Conservation (phyloP, 2,888 invertebrate genomes). For the Pycnomerus fuliginosus region DNA sequence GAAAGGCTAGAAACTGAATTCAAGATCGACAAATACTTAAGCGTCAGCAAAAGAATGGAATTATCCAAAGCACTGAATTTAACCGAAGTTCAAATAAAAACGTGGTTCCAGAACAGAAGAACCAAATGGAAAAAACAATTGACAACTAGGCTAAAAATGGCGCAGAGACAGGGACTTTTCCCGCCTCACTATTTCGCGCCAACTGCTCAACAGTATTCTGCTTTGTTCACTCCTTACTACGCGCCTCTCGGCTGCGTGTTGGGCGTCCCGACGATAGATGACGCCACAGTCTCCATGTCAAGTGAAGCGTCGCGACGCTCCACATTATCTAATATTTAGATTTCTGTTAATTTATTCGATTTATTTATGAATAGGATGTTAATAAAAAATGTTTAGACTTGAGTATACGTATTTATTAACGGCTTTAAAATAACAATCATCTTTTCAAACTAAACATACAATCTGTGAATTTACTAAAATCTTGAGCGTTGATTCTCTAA, state of each 20-base stretch:
- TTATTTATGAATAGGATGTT: too few species aligned
- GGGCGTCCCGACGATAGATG: conserved; percentile 56
- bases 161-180: conserved; percentile 80
- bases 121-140: conserved; percentile 98
- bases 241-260: conserved; percentile 63
- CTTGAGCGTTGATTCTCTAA: too few species aligned
- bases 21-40: conserved; percentile 93
- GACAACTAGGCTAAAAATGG: conserved; percentile 84
- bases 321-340: conserved; percentile 5
- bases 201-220: conserved; percentile 58
- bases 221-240: conserved; percentile 63
- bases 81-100: conserved; percentile 95
- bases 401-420: too few species aligned
- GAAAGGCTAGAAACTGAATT: conserved; percentile 92
- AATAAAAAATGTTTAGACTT: too few species aligned
- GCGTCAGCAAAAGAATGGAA: conserved; percentile 93
- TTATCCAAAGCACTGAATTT: conserved; percentile 83
- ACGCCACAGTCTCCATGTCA: conserved; percentile 31
- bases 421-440: too few species aligned
- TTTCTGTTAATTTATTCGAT: too few species aligned
- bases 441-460: too few species aligned
- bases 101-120: conserved; percentile 94
- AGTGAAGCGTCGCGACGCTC: conserved; percentile 14
- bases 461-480: too few species aligned
- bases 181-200: conserved; percentile 69